Percentiles rank a stretch among this genome's conserved stretches.
Evolutionary conservation across 2,113 vertebrate genomes (phyloP).

Genomic region (Prunella fulvescens): DNA sequence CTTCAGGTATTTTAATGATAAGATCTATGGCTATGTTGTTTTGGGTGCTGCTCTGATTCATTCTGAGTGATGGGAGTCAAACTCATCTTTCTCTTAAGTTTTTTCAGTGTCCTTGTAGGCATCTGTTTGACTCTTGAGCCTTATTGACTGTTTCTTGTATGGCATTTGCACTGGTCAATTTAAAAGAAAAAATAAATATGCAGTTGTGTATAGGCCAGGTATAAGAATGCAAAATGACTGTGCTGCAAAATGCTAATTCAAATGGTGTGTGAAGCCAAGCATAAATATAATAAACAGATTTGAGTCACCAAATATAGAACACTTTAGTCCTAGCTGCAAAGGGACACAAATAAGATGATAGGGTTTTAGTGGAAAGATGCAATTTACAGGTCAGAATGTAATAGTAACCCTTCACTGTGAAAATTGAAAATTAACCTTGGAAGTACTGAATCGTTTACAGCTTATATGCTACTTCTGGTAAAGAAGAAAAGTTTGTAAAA

Average conservation of each 20-base stretch:
- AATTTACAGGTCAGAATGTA: constrained; percentile 86
- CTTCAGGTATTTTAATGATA: not conserved
- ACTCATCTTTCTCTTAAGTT: not conserved
- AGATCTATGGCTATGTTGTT: not conserved
- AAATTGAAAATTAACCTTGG: constrained; percentile 87
- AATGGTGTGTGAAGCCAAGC: constrained; percentile 75
- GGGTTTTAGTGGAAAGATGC: constrained; percentile 79
- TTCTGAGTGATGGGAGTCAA: not conserved
- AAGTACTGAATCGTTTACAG: constrained; percentile 74
- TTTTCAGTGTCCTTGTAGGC: not conserved
- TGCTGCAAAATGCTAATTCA: constrained; percentile 70
- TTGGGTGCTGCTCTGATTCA: not conserved
- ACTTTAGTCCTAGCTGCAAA: constrained; percentile 72
- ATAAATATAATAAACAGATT: constrained; percentile 84
- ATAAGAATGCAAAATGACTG: constrained; percentile 23
- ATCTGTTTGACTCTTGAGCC: not conserved
- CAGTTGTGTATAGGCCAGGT: constrained; percentile 61
- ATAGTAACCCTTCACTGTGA: constrained; percentile 80
- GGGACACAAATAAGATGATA: constrained; percentile 79
- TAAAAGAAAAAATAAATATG: not conserved
- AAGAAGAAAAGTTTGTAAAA: not conserved
- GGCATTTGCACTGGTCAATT: not conserved
- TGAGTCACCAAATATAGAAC: constrained; percentile 81
- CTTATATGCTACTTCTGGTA: constrained; percentile 44
- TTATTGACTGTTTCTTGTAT: not conserved